Percentiles rank a stretch among this genome's conserved stretches.
phyloP scores from a whole-genome alignment of 2,113 vertebrate genomes.

The Malaclemys terrapin region DNA sequence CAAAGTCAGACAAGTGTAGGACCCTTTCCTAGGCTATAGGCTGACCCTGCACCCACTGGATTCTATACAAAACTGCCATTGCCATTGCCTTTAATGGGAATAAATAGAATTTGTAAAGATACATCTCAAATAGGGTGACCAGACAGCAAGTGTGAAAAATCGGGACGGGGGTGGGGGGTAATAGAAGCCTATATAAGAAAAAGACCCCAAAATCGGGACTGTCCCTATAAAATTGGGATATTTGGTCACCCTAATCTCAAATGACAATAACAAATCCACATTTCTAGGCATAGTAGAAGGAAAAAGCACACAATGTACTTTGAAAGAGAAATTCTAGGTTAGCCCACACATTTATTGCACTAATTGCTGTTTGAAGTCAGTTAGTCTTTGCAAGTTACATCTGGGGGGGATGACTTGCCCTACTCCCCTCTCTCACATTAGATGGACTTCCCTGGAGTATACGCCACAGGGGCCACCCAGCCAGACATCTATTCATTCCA shows the following conservation, averaged over 20 bases:
- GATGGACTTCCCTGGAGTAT: background rate
- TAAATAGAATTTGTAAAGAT: conserved; percentile 3
- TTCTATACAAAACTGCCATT: background rate
- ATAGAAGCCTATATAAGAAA: no score
- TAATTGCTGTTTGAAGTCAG: background rate
- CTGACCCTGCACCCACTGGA: background rate
- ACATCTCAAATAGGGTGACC: conserved; percentile 3
- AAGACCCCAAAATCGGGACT: no score
- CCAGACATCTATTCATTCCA: background rate
- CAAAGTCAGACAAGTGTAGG: background rate
- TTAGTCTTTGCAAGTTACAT: background rate
- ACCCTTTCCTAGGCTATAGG: background rate
- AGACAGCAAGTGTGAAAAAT: no score
- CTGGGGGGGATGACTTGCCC: background rate
- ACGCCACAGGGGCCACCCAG: background rate
- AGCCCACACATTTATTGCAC: conserved; percentile 3
- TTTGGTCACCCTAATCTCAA: background rate
- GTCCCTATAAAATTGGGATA: no score
- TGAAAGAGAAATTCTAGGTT: background rate
- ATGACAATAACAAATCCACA: background rate
- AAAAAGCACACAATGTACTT: background rate
- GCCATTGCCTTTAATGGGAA: background rate
- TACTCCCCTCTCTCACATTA: background rate
- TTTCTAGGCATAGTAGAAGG: background rate
- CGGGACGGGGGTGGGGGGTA: no score